Base-by-base conservation (phyloP, 1,140 invertebrate species). In the Leptinotarsa defecta region DNA sequence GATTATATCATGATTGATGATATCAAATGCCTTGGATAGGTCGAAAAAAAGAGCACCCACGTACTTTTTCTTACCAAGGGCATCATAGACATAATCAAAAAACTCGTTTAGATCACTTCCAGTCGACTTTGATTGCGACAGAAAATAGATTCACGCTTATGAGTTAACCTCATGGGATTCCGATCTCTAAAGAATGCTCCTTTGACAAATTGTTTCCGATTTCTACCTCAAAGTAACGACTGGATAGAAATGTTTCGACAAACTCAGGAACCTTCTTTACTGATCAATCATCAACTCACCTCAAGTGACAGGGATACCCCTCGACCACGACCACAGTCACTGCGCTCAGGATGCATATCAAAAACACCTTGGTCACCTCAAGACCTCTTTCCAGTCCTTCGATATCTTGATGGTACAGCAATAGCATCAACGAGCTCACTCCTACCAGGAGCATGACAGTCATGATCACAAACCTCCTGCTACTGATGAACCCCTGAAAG, bases 281-380 rank as follows among this genome's bases (percentile, higher is more conserved):
- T 17, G 15, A 61, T 5, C 57, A 5, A 61, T 61, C 27, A 34
- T 8, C 27, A 34, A 22, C 73, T 70, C 48, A 75, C 74, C 82
- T 80, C 73, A 84, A 74, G 74, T 84, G 79, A 73, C 83, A 84
- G 3, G 83, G 83, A 71, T 83, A 84, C 24, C 75, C 81, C 77
- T 84, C 83, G n/a, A 84, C 75, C 11, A 83, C 80, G 13, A 84
- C 81, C 69, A 84, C 71, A 15, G 79, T 83, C 4, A 83, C 63
- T 13, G 75, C 80, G 72, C 82, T 81, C 34, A 84, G 72, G 13
- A 80, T 79, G 73, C 83, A 83, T 73, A 83, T 83, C 24, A 83
- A 49, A 13, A 83, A 78, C 48, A 83, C 77, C 64, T 83, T 84
- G 17, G 81, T 63, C 3, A 73, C 13, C 3, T 22, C 22, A 34